Percentiles rank a stretch among this genome's conserved stretches.
phyloP scores from a whole-genome alignment of 2,888 invertebrate species.

The Eueremaeus valkanovi region DNA sequence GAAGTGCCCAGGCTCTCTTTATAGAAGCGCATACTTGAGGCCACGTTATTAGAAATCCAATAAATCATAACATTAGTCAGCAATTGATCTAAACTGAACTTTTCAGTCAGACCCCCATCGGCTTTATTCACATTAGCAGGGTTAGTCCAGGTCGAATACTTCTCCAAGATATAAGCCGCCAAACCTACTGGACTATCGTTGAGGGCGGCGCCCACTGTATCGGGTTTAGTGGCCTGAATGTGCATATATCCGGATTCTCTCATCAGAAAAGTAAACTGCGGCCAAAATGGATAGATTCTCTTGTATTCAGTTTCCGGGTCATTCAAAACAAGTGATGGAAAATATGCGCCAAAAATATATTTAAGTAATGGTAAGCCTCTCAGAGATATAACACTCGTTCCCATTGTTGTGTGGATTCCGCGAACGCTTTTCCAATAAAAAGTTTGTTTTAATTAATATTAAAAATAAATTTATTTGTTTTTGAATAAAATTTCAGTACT shows the following conservation, averaged over 20 bases:
- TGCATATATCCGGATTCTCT: conserved; percentile 61
- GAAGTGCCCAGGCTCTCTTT: conserved; percentile 57
- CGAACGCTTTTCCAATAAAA: background rate
- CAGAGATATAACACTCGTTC: background rate
- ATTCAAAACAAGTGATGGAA: conserved; percentile 29
- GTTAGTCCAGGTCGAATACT: conserved; percentile 74
- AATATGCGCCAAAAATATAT: background rate
- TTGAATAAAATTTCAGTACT: conserved; percentile 49
- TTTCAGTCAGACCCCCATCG: conserved; percentile 64
- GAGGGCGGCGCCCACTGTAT: conserved; percentile 69
- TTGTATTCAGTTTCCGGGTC: background rate
- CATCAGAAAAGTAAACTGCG: conserved; percentile 48
- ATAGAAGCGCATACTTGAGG: conserved; percentile 70
- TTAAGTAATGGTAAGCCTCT: background rate
- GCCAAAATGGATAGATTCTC: conserved; percentile 49
- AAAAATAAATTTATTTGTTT: background rate
- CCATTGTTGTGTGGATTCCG: conserved; percentile 34
- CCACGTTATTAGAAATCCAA: conserved; percentile 69
- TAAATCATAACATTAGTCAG: conserved; percentile 78
- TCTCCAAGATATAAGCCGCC: conserved; percentile 84
- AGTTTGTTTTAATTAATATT: background rate
- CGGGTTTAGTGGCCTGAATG: conserved; percentile 80
- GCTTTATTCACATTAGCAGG: conserved; percentile 54
- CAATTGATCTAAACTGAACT: conserved; percentile 66
- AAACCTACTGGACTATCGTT: conserved; percentile 76